A percentile compares a stretch with the other conserved stretches of the same genome.
Evolutionary conservation across 2,113 vertebrate species (phyloP).

Genomic region (Gambusia holbrooki): DNA sequence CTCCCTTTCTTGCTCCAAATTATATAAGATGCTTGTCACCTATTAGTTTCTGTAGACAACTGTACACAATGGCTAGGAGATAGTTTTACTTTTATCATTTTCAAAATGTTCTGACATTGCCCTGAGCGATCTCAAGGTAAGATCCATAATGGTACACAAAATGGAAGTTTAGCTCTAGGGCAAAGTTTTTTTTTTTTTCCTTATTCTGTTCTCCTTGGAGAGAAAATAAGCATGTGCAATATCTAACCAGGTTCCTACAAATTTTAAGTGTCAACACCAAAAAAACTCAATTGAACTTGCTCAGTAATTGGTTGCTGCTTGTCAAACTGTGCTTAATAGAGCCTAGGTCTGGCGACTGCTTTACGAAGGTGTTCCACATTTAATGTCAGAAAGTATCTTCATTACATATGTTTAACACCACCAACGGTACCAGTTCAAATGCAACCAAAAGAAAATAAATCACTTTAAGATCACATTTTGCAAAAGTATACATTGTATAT

Average conservation of each 20-base stretch:
- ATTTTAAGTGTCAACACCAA: slow-evolving; percentile 2
- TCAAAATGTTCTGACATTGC: slow-evolving; percentile 40
- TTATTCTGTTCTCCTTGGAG: slow-evolving; percentile 34
- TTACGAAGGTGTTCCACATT: neutral
- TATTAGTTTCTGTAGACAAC: slow-evolving; percentile 49
- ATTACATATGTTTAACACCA: no score
- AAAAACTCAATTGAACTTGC: slow-evolving; percentile 22
- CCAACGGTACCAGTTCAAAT: no score
- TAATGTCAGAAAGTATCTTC: neutral
- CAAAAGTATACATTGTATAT: no score
- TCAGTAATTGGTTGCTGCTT: neutral
- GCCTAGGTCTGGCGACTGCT: neutral
- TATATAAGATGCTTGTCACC: slow-evolving; percentile 61
- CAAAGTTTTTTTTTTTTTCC: slow-evolving; percentile 34
- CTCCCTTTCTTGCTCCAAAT: slow-evolving; percentile 23
- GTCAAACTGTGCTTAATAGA: neutral
- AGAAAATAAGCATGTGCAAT: slow-evolving; percentile 45
- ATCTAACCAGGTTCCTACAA: slow-evolving; percentile 20
- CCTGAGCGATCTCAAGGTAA: slow-evolving; percentile 49
- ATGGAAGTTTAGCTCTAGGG: slow-evolving; percentile 51
- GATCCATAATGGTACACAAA: slow-evolving; percentile 44
- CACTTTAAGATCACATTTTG: no score
- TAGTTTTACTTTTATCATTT: slow-evolving; percentile 48
- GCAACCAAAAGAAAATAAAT: no score
- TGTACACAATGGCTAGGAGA: slow-evolving; percentile 42